phyloP scores from a whole-genome alignment of 2,797 vertebrate genomes.

The Antennarius maculatus region DNA sequence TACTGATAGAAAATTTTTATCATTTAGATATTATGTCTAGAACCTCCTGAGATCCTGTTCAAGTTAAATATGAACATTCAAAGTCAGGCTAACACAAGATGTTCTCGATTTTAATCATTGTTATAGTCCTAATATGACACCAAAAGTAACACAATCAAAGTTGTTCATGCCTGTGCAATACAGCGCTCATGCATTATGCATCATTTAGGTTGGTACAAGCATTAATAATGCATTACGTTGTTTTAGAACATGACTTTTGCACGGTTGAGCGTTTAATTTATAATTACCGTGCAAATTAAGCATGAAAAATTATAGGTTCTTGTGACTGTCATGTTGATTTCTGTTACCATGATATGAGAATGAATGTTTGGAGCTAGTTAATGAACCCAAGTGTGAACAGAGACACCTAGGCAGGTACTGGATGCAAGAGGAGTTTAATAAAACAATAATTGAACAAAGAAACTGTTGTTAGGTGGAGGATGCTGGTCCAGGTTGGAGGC shows the following conservation, averaged over 20 bases:
- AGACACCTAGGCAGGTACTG: no score
- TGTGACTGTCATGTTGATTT: neutral
- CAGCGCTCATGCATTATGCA: neutral
- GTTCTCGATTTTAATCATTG: neutral
- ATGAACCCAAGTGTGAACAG: no score
- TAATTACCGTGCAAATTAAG: constrained; percentile 3
- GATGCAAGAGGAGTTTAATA: no score
- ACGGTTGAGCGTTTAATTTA: neutral
- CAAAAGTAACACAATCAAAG: neutral
- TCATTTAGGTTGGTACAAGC: neutral
- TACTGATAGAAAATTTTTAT: neutral
- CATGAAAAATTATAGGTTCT: constrained; percentile 6
- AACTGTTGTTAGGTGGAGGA: no score
- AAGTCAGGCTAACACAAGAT: neutral
- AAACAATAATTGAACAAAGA: no score
- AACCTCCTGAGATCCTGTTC: neutral
- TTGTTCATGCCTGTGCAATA: neutral
- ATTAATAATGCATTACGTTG: neutral
- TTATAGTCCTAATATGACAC: neutral
- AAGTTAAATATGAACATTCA: neutral
- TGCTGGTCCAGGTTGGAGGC: no score
- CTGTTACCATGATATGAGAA: neutral
- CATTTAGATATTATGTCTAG: neutral
- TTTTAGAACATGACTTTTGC: neutral
- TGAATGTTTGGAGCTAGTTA: neutral